Conservation (phyloP, 2,113 vertebrate genomes). For the Dinomys branickii region DNA sequence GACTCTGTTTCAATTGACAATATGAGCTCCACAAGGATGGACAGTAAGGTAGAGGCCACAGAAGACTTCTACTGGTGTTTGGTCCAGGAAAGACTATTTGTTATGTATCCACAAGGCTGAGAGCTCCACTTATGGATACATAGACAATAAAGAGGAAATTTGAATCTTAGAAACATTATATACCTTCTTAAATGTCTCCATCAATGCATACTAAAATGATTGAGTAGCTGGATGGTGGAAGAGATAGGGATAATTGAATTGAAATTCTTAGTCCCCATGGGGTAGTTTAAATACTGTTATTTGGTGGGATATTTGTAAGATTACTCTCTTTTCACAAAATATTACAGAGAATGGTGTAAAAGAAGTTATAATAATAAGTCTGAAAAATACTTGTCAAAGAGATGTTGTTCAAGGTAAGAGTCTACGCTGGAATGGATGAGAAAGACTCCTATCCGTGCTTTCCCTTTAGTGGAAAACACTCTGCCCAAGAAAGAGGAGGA, state of each 20-base stretch:
- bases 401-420: neutral
- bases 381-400: neutral
- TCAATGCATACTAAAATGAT: neutral
- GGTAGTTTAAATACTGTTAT: neutral
- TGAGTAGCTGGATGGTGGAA: neutral
- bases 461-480: neutral
- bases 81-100: neutral
- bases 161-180: neutral
- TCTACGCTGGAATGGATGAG: neutral
- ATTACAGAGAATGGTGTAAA: neutral
- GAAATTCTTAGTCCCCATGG: neutral
- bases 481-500: neutral
- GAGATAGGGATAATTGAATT: neutral
- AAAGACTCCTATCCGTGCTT: neutral
- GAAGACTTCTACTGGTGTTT: neutral
- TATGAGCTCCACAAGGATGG: neutral
- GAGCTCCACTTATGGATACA: neutral
- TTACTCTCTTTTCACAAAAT: neutral
- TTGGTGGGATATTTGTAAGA: neutral
- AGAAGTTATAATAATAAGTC: neutral
- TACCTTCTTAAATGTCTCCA: neutral
- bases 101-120: no score
- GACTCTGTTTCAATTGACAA: neutral
- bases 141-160: neutral
- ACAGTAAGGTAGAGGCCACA: neutral